Percentiles rank a stretch among this genome's conserved stretches.
Evolutionary conservation across 2,888 invertebrate genomes (phyloP).

Genomic region (Adela reaumurella): DNA sequence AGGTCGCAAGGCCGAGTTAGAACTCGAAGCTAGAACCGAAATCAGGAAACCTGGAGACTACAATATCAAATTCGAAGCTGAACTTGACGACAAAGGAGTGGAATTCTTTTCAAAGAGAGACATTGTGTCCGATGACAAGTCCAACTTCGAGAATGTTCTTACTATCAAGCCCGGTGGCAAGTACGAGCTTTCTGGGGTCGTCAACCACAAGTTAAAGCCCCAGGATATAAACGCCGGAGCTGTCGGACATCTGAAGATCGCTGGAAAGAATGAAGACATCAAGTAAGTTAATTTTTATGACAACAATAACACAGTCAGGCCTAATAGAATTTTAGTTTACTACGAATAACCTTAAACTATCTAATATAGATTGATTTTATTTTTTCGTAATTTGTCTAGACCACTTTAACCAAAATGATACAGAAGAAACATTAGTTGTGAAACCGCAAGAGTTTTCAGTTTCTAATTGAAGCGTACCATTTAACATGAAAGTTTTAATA

Average conservation of each 20-base stretch:
- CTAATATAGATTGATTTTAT: no score
- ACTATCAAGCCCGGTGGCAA: constrained; percentile 59
- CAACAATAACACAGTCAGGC: no score
- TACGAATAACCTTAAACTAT: no score
- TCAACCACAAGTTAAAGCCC: constrained; percentile 51
- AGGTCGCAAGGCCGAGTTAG: constrained; percentile 58
- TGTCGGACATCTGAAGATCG: constrained; percentile 51
- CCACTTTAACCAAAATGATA: no score
- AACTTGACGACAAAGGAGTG: constrained; percentile 26
- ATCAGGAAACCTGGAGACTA: constrained; percentile 43
- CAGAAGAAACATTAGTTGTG: no score
- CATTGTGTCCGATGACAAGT: constrained; percentile 52
- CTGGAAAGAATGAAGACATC: constrained; percentile 51
- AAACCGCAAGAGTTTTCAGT: no score
- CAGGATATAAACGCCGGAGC: constrained; percentile 57
- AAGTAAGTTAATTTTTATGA: constrained; percentile 37
- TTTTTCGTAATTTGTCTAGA: no score
- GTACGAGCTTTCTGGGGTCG: constrained; percentile 58
- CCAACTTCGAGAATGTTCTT: constrained; percentile 59
- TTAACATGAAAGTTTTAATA: no score
- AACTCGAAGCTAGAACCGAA: constrained; percentile 51
- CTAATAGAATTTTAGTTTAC: no score
- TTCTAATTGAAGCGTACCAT: no score
- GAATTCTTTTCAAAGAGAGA: constrained; percentile 56
- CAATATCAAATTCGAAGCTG: constrained; percentile 28